Conservation (phyloP, 2,888 invertebrate genomes). For the Nysson spinosus region DNA sequence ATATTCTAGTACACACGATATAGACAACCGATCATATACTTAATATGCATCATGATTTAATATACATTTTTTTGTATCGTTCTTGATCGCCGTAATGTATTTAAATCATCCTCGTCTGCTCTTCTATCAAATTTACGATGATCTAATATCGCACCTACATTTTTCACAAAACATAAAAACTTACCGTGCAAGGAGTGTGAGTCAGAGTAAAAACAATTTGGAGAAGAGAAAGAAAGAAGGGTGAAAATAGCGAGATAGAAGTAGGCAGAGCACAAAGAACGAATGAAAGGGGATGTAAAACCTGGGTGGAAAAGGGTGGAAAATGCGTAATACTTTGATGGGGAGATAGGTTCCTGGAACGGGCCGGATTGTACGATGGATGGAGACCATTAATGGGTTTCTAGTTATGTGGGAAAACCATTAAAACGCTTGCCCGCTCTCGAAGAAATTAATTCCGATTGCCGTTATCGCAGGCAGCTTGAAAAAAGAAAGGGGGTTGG, state of each 20-base stretch:
- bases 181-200: too few species aligned
- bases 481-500: conserved; percentile 24
- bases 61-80: too few species aligned
- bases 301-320: conserved; percentile 6
- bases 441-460: conserved; percentile 71
- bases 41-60: too few species aligned
- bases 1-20: too few species aligned
- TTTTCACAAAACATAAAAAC: too few species aligned
- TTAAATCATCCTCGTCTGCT: too few species aligned
- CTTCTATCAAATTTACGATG: too few species aligned
- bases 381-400: conserved; percentile 67
- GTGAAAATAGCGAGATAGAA: conserved; percentile 25
- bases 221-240: background rate
- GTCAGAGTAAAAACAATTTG: background rate
- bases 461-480: conserved; percentile 55
- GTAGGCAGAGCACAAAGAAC: background rate
- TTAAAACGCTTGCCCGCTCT: conserved; percentile 63
- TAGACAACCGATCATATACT: too few species aligned
- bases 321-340: conserved; percentile 29
- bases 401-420: conserved; percentile 61
- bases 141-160: too few species aligned
- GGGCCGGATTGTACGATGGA: conserved; percentile 19
- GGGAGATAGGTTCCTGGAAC: background rate
- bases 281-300: background rate
- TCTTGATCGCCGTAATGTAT: too few species aligned